A percentile compares a stretch with the other conserved stretches of the same genome.
phyloP scores from a whole-genome alignment of 2,797 vertebrate genomes.

The Morelia viridis region DNA sequence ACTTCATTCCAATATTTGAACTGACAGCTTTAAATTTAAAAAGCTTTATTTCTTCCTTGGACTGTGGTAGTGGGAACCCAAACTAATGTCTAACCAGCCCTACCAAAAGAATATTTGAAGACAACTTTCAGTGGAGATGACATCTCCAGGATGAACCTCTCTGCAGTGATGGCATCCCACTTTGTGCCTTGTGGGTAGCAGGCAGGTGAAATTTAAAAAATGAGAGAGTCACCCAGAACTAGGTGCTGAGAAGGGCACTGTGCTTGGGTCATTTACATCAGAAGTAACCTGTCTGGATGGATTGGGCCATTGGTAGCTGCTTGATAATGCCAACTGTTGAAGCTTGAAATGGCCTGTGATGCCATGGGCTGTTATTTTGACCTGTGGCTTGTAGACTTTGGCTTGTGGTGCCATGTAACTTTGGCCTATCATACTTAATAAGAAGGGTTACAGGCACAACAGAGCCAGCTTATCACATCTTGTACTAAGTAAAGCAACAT shows the following conservation, averaged over 20 bases:
- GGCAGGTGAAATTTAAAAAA: neutral
- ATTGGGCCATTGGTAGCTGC: too few relatives aligned
- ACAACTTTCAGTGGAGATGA: neutral
- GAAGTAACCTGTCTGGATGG: neutral
- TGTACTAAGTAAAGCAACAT: neutral
- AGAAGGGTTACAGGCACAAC: neutral
- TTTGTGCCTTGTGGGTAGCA: neutral
- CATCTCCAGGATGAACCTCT: neutral
- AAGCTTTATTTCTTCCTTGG: neutral
- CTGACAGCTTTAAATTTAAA: neutral
- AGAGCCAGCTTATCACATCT: neutral
- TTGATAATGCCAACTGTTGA: too few relatives aligned
- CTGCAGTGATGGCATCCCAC: neutral
- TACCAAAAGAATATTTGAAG: neutral
- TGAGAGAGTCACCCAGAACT: neutral
- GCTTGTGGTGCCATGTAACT: neutral
- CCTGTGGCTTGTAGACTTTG: too few relatives aligned
- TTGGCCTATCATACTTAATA: neutral
- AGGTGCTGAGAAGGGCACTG: too few relatives aligned
- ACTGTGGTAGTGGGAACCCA: neutral
- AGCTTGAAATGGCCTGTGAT: too few relatives aligned
- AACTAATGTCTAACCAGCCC: neutral
- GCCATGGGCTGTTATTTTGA: too few relatives aligned
- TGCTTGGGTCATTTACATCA: neutral
- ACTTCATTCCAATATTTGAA: neutral